These are phyloP conservation scores for Microplitis demolitor DNA, from an alignment of 1,140 invertebrate genomes.

Conservation along the genomic window DNA sequence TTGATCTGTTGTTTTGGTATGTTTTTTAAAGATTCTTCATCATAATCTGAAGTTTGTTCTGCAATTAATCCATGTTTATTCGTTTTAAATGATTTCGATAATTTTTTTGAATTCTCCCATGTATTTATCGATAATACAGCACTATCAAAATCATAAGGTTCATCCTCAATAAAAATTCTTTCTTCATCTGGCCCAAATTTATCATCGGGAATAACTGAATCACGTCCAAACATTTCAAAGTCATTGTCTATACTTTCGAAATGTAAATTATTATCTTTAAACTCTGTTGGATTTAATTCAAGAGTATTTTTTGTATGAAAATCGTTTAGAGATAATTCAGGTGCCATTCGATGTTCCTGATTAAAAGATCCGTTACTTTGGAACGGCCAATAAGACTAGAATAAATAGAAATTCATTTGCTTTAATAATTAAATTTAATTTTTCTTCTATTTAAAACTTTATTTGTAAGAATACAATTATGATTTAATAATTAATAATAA, in stretches of 20 bases:
- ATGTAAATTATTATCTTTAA: conserved; percentile 30
- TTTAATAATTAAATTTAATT: neutral
- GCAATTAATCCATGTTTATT: neutral
- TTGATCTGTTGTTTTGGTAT: too few relatives aligned
- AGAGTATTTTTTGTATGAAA: conserved; percentile 7
- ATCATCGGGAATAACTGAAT: conserved; percentile 53
- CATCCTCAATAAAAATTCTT: conserved; percentile 57
- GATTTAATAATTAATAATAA: neutral
- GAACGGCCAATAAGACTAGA: conserved; percentile 60
- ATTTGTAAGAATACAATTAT: neutral
- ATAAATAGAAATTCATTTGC: conserved; percentile 8
- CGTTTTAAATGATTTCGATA: neutral
- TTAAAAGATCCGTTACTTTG: conserved; percentile 38
- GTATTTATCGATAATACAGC: conserved; percentile 39
- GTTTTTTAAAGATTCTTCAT: neutral
- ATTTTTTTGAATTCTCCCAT: conserved; percentile 8
- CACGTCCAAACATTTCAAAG: conserved; percentile 40
- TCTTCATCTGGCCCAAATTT: conserved; percentile 56
- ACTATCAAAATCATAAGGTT: conserved; percentile 47
- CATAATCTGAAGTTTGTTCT: neutral
- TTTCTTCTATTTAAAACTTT: neutral
- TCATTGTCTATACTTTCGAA: conserved; percentile 44
- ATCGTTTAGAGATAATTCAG: conserved; percentile 31
- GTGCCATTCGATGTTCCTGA: conserved; percentile 38
- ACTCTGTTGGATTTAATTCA: conserved; percentile 25